These are phyloP conservation scores for Montipora foliosa DNA, from an alignment of 64 coral and sea anemone genomes.

Conservation along the genomic window DNA sequence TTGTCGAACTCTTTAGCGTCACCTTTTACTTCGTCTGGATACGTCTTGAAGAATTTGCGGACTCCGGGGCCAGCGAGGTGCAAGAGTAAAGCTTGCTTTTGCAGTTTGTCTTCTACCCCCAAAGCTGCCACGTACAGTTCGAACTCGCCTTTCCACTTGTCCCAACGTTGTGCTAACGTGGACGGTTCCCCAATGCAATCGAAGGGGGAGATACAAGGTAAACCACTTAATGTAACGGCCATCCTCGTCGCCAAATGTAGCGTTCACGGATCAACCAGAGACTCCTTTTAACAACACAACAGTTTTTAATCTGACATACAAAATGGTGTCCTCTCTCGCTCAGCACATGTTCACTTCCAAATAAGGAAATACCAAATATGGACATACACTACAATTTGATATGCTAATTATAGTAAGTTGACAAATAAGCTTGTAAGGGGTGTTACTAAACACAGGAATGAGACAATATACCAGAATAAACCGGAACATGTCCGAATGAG, in stretches of 20 bases:
- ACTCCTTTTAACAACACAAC: not conserved
- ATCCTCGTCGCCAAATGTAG: slow-evolving; percentile 2
- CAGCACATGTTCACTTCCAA: not conserved
- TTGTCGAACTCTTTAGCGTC: too few relatives aligned
- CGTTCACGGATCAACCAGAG: not conserved
- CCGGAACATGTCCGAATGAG: too few relatives aligned
- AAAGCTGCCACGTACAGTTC: not conserved
- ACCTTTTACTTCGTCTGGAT: too few relatives aligned
- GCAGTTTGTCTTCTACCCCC: too few relatives aligned
- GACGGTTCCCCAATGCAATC: not conserved
- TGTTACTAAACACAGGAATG: too few relatives aligned
- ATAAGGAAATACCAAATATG: not conserved
- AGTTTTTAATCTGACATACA: not conserved
- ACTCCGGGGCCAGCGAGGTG: too few relatives aligned
- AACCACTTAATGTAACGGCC: slow-evolving; percentile 3
- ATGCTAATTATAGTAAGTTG: too few relatives aligned
- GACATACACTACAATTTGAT: not conserved
- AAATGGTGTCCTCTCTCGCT: not conserved
- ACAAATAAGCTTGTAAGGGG: too few relatives aligned
- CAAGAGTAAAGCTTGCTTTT: too few relatives aligned
- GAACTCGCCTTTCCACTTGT: not conserved
- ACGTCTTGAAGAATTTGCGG: too few relatives aligned
- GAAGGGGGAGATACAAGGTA: slow-evolving; percentile 3
- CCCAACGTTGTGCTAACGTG: not conserved
- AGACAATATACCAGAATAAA: too few relatives aligned